Conservation (phyloP, 2,113 vertebrate species). For the Urocitellus parryii region DNA sequence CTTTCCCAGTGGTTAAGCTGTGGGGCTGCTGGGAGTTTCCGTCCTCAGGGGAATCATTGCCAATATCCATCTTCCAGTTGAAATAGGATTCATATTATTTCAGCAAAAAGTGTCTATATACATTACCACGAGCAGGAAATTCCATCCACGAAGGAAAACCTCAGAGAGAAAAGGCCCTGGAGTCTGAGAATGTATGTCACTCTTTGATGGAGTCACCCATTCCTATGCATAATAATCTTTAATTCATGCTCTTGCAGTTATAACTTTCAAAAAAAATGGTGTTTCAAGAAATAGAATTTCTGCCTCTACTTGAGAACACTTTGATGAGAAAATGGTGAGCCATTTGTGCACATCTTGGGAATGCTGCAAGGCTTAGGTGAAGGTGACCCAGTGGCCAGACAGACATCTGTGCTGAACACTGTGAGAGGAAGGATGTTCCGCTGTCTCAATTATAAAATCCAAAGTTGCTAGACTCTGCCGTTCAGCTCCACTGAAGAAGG, state of each 20-base stretch:
- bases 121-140: slow-evolving; percentile 4
- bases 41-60: not conserved
- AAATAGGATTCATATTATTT: slow-evolving; percentile 29
- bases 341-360: not conserved
- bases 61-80: slow-evolving; percentile 49
- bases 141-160: not conserved
- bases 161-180: not conserved
- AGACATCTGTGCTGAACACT: not conserved
- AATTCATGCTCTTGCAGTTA: not conserved
- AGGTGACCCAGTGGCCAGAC: not conserved
- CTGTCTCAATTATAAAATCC: slow-evolving; percentile 33
- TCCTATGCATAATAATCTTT: not conserved
- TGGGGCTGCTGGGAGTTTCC: not conserved
- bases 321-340: not conserved
- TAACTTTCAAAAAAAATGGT: slow-evolving; percentile 9
- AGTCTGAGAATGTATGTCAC: not conserved
- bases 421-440: not conserved
- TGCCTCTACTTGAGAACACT: not conserved
- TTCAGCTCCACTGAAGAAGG: slow-evolving; percentile 55
- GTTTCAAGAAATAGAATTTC: slow-evolving; percentile 10
- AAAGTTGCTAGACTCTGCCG: not conserved
- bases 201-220: not conserved
- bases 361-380: not conserved
- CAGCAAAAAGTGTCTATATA: not conserved
- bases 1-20: not conserved